A percentile compares a stretch with the other conserved stretches of the same genome.
Conservation (phyloP, 2,797 vertebrate genomes). For the Sebastes kiyomatsui region DNA sequence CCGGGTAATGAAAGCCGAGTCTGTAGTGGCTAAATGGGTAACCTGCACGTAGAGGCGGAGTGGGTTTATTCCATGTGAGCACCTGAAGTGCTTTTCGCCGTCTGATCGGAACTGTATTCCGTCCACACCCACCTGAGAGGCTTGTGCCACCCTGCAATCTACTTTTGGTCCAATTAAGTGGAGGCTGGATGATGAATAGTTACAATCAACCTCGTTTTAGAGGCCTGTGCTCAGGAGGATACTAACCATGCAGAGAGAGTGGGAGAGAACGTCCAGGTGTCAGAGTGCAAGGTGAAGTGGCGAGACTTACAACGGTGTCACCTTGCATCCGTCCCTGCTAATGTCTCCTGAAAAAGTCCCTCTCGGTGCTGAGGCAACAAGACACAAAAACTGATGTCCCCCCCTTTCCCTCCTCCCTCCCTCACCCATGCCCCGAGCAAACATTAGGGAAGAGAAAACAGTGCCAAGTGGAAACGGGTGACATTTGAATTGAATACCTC, state of each 20-base stretch:
- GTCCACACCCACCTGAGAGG: constrained; percentile 72
- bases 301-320: constrained; percentile 76
- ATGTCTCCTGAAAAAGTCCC: constrained; percentile 64
- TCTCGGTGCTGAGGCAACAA: constrained; percentile 60
- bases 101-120: constrained; percentile 49
- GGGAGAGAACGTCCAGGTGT: constrained; percentile 51
- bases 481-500: constrained; percentile 85
- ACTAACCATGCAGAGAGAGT: constrained; percentile 63
- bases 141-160: constrained; percentile 61
- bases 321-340: constrained; percentile 75
- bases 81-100: constrained; percentile 55
- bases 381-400: constrained; percentile 34
- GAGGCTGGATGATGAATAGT: constrained; percentile 85
- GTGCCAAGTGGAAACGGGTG: constrained; percentile 79
- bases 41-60: constrained; percentile 77
- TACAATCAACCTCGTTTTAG: constrained; percentile 85
- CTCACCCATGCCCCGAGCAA: constrained; percentile 58
- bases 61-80: constrained; percentile 73
- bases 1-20: constrained; percentile 89
- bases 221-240: constrained; percentile 81
- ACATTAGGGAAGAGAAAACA: constrained; percentile 76
- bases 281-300: constrained; percentile 80
- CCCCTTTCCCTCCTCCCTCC: neutral
- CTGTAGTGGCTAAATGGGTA: constrained; percentile 89
- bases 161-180: constrained; percentile 67